Conservation (phyloP, 1,140 invertebrate species). For the Elymnias hypermnestra region DNA sequence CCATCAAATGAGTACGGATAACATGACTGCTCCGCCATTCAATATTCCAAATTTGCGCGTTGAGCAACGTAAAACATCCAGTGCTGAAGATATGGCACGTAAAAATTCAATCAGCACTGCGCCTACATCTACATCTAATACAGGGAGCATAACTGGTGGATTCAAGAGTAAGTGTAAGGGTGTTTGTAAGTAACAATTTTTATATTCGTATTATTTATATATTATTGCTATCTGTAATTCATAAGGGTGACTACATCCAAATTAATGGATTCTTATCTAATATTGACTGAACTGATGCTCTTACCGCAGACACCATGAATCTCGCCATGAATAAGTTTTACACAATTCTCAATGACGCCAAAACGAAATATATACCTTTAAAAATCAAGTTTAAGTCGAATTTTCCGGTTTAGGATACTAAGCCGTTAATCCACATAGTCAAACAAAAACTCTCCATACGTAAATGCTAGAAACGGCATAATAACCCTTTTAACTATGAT, state of each 20-base stretch:
- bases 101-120: conserved; percentile 82
- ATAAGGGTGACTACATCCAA: too few relatives aligned
- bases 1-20: conserved; percentile 91
- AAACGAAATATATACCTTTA: too few relatives aligned
- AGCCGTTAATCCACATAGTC: not conserved
- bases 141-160: conserved; percentile 7
- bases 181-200: too few relatives aligned
- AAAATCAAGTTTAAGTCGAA: too few relatives aligned
- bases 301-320: too few relatives aligned
- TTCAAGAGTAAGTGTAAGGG: conserved; percentile 50
- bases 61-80: conserved; percentile 90
- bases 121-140: conserved; percentile 9
- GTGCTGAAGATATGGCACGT: conserved; percentile 91
- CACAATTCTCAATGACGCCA: too few relatives aligned
- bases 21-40: conserved; percentile 89
- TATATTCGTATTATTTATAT: too few relatives aligned
- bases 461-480: not conserved
- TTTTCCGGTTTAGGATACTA: not conserved
- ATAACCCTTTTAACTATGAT: conserved; percentile 4
- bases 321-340: too few relatives aligned
- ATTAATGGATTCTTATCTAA: too few relatives aligned
- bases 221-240: too few relatives aligned
- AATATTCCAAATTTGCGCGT: conserved; percentile 90
- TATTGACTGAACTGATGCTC: too few relatives aligned
- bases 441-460: not conserved